Evolutionary conservation across 2,888 invertebrate genomes (phyloP).

Genomic region (Leucozona laternaria): DNA sequence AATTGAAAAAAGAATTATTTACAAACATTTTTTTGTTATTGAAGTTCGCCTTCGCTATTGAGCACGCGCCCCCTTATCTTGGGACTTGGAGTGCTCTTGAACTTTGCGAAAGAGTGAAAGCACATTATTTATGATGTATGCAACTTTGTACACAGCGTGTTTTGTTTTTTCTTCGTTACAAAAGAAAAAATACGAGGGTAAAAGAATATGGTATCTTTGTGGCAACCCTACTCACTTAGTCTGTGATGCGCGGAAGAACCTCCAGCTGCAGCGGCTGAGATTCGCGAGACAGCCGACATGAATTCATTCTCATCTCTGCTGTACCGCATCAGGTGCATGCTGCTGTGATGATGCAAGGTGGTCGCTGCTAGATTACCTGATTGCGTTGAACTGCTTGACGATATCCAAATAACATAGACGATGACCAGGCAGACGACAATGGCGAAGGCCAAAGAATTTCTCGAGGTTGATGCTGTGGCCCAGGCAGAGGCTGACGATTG

Average conservation of each 20-base stretch:
- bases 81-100: constrained; percentile 13
- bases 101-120: constrained; percentile 14
- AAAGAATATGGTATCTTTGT: constrained; percentile 55
- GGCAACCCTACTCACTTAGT: constrained; percentile 78
- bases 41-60: background rate
- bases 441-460: constrained; percentile 76
- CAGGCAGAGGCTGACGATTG: constrained; percentile 55
- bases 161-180: background rate
- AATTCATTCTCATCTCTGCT: constrained; percentile 72
- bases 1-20: background rate
- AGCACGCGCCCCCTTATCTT: constrained; percentile 9
- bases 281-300: constrained; percentile 77
- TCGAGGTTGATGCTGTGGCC: constrained; percentile 72
- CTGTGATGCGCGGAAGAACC: constrained; percentile 44
- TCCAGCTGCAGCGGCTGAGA: constrained; percentile 52
- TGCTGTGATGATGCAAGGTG: constrained; percentile 66
- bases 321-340: constrained; percentile 71
- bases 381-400: constrained; percentile 76
- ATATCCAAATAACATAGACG: constrained; percentile 79
- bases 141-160: constrained; percentile 10
- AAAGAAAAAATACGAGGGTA: background rate
- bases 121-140: constrained; percentile 11
- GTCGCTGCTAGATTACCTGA: constrained; percentile 71
- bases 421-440: constrained; percentile 77
- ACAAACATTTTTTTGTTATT: constrained; percentile 19